Evolutionary conservation across 2,113 vertebrate species (phyloP).

Genomic region (Lucifuga dentata): DNA sequence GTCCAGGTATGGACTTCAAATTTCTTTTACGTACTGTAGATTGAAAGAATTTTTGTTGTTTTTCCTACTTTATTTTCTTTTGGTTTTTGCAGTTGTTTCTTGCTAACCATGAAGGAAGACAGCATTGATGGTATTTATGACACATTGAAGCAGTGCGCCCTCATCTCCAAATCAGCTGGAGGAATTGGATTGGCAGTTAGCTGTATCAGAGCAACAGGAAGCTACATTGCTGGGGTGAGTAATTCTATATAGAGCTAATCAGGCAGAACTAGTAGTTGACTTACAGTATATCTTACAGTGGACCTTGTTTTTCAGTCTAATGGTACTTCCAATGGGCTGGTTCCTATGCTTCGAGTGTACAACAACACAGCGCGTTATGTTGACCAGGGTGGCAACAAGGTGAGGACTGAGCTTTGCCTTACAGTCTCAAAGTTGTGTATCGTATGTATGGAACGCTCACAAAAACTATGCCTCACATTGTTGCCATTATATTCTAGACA

Average conservation of each 20-base stretch:
- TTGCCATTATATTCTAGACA: background rate
- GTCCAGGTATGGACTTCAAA: slow-evolving; percentile 85
- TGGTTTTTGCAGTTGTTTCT: slow-evolving; percentile 88
- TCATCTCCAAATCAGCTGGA: slow-evolving; percentile 97
- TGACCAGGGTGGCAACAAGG: slow-evolving; percentile 98
- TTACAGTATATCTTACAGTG: background rate
- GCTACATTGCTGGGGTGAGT: slow-evolving; percentile 97
- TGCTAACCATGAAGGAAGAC: slow-evolving; percentile 96
- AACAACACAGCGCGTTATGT: slow-evolving; percentile 98
- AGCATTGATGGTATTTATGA: slow-evolving; percentile 98
- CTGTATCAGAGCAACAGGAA: slow-evolving; percentile 95
- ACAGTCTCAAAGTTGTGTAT: background rate
- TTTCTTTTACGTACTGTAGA: too few relatives aligned
- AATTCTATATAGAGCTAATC: background rate
- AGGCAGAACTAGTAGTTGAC: background rate
- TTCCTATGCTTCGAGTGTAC: slow-evolving; percentile 97
- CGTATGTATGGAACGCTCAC: too few relatives aligned
- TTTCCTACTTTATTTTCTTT: background rate
- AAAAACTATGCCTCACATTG: background rate
- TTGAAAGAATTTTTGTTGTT: background rate
- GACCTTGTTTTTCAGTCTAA: slow-evolving; percentile 87
- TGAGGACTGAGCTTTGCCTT: slow-evolving; percentile 49
- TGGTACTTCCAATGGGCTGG: slow-evolving; percentile 93
- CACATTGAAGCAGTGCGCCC: slow-evolving; percentile 94
- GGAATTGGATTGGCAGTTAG: slow-evolving; percentile 96